Evolutionary conservation across 2,888 invertebrate genomes (phyloP).

Genomic region (Tanytarsus gracilentus): DNA sequence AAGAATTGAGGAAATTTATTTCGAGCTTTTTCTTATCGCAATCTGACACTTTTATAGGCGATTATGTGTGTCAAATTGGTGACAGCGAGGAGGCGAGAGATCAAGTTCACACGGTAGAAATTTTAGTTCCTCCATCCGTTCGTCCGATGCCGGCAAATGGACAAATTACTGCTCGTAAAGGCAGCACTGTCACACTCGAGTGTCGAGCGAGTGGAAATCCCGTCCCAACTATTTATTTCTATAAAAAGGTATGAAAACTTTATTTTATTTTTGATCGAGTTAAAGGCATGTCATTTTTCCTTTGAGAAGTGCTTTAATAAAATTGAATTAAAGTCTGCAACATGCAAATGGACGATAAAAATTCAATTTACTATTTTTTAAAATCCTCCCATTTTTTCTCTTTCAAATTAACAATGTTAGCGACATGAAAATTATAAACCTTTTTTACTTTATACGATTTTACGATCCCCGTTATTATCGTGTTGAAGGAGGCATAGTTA

Average conservation of each 20-base stretch:
- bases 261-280: too few species aligned
- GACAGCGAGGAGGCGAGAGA: conserved; percentile 56
- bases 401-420: conserved; percentile 11
- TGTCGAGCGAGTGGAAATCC: conserved; percentile 65
- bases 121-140: conserved; percentile 59
- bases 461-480: not conserved
- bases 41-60: conserved; percentile 36
- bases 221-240: conserved; percentile 62
- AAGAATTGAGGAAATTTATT: too few species aligned
- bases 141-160: conserved; percentile 55
- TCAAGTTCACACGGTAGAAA: conserved; percentile 56
- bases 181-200: conserved; percentile 58
- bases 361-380: too few species aligned
- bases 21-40: not conserved
- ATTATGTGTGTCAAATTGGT: conserved; percentile 64
- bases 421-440: conserved; percentile 8
- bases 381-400: not conserved
- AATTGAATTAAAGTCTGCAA: too few species aligned
- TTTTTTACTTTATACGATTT: not conserved
- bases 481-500: not conserved
- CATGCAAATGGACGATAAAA: too few species aligned
- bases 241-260: conserved; percentile 56
- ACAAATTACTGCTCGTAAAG: conserved; percentile 59
- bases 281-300: too few species aligned
- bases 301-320: too few species aligned